phyloP scores from a whole-genome alignment of 2,797 vertebrate genomes.

The Allobates femoralis region DNA sequence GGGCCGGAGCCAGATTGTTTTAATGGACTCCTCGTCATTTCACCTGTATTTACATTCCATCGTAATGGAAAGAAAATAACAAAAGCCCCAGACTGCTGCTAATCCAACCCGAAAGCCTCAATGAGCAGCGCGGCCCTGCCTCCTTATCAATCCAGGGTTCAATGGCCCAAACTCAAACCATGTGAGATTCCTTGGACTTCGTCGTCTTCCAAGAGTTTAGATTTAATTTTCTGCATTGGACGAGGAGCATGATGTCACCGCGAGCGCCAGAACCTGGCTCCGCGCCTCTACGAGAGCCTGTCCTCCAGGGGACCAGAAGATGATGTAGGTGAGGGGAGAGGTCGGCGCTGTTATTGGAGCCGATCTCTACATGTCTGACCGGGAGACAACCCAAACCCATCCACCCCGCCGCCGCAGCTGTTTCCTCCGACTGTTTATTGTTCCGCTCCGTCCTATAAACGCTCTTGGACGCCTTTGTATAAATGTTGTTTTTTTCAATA shows the following conservation, averaged over 20 bases:
- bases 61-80: background rate
- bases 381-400: background rate
- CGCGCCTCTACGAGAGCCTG: background rate
- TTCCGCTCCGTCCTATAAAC: slow-evolving; percentile 2
- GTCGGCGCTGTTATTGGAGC: background rate
- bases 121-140: background rate
- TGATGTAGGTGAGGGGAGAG: slow-evolving; percentile 12
- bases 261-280: slow-evolving; percentile 12
- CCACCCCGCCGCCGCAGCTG: background rate
- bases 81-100: background rate
- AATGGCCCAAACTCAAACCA: slow-evolving; percentile 36
- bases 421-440: slow-evolving; percentile 20
- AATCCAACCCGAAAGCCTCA: slow-evolving; percentile 12
- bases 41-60: slow-evolving; percentile 34
- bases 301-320: background rate
- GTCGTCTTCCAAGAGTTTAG: slow-evolving; percentile 22
- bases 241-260: slow-evolving; percentile 46
- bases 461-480: slow-evolving; percentile 9
- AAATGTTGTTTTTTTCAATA: slow-evolving; percentile 35
- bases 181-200: slow-evolving; percentile 21
- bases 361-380: slow-evolving; percentile 7
- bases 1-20: slow-evolving; percentile 11
- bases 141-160: background rate
- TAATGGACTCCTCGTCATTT: slow-evolving; percentile 17
- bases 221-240: slow-evolving; percentile 35